Conservation (phyloP, 2,797 vertebrate genomes). For the Parotocinclus haroldoi region DNA sequence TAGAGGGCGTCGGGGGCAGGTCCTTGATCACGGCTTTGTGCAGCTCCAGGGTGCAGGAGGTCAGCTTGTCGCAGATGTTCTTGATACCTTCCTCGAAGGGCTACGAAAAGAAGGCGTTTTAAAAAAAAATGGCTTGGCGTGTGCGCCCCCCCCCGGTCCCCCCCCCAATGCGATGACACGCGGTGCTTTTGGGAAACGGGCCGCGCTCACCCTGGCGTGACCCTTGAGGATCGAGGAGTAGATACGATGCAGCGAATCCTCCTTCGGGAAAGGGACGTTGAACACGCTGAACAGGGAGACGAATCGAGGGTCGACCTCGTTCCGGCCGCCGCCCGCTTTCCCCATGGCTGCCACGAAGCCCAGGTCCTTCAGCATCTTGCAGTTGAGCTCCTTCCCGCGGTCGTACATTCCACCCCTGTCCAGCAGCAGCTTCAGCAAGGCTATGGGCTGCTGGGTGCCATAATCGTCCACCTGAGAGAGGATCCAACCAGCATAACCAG, state of each 20-base stretch:
- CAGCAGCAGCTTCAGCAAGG: constrained; percentile 87
- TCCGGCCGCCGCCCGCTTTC: constrained; percentile 91
- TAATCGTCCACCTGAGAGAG: constrained; percentile 85
- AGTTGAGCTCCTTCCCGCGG: constrained; percentile 88
- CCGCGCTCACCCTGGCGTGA: constrained; percentile 82
- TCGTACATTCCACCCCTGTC: constrained; percentile 88
- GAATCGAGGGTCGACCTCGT: constrained; percentile 90
- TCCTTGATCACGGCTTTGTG: constrained; percentile 83
- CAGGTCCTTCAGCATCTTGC: constrained; percentile 87
- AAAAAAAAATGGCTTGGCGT: too few species aligned
- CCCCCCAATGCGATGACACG: too few species aligned
- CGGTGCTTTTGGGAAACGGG: too few species aligned
- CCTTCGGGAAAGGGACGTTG: constrained; percentile 83
- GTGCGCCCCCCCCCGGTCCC: too few species aligned
- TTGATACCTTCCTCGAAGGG: constrained; percentile 74
- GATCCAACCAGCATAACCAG: background rate
- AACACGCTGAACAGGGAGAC: constrained; percentile 91
- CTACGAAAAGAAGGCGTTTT: constrained; percentile 57
- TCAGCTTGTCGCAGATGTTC: constrained; percentile 77
- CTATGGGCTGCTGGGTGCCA: constrained; percentile 94
- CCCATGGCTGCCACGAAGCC: constrained; percentile 94
- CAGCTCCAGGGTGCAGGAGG: constrained; percentile 82
- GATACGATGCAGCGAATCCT: constrained; percentile 83
- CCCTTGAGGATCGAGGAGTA: constrained; percentile 89
- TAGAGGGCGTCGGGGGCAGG: constrained; percentile 90